Evolutionary conservation across 2,888 invertebrate genomes (phyloP), one percentile per base, ranked within the genome.

Genomic region (Callyntrura sp.): DNA sequence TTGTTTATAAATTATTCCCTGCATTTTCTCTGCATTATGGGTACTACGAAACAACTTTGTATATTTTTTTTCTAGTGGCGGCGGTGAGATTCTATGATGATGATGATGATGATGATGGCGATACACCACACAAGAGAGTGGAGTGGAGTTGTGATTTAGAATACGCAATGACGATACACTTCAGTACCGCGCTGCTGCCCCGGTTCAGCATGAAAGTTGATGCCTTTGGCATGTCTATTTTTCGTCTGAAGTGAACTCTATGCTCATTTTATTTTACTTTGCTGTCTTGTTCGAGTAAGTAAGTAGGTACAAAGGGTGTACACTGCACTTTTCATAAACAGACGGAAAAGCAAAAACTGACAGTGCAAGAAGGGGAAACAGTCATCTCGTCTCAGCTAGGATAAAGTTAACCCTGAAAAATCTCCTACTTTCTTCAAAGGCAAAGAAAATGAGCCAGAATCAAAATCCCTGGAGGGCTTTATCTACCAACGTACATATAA

Each of bases 401-500:
- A 20, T 20, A 73, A 73, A 48, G 20, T 73, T 73, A 76, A 76
- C 76, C 76, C 76, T 76, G 76, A 76, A 76, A 76, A 45, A 51
- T 68, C 35, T 43, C 48, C 20, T 17, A 9, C 11, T 55, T 76
- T 55, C 51, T 76, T 76, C 76, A 76, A 76, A 55, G 48, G 76
- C 51, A 73, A 8, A 76, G 51, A 76, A 76, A 76, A 76, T 76
- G 51, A 76, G 51, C 45, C 76, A 20, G 76, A 55, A 51, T 76
- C 76, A 76, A 76, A 76, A 76, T 76, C 76, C 76, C 76, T 48
- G 3, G 76, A 76, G 76, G 76, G 79, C 79, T 12, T 78, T 23
- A 60, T 45, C 73, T 25, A 65, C 48, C 23, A 73, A 35, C 14
- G 23, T 76, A 17, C 23, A 11, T 25, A 2, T 14, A 3, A 73